Percentiles rank a stretch among this genome's conserved stretches.
phyloP scores from a whole-genome alignment of 2,797 vertebrate species.

The Erithacus rubecula region DNA sequence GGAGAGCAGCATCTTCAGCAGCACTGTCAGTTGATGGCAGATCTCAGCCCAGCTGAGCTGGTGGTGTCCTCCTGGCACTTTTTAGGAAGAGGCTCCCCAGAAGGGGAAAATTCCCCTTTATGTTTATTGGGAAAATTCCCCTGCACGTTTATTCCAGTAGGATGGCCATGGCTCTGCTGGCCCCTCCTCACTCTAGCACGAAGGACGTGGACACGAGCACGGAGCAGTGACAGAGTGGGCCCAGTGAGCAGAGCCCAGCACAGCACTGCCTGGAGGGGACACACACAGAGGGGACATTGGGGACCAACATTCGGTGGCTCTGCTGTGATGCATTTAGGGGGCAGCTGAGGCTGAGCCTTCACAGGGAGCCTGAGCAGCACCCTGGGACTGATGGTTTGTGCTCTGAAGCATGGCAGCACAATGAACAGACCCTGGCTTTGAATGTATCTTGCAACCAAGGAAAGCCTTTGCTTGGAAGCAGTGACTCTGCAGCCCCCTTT shows the following conservation, averaged over 20 bases:
- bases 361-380: not conserved
- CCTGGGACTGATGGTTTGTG: not conserved
- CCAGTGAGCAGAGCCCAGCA: accelerated
- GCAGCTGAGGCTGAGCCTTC: not conserved
- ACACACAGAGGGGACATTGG: not conserved
- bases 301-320: accelerated
- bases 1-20: not conserved
- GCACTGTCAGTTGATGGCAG: accelerated
- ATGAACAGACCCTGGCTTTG: not conserved
- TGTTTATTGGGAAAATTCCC: too few species aligned
- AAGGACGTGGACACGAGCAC: accelerated
- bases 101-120: not conserved
- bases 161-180: not conserved
- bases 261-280: not conserved
- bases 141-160: accelerated
- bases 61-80: not conserved
- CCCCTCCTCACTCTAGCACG: accelerated
- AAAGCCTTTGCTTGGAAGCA: not conserved
- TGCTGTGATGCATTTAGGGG: accelerated
- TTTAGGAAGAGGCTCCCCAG: not conserved
- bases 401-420: not conserved
- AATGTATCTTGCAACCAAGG: not conserved
- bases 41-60: not conserved
- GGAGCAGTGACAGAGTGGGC: not conserved
- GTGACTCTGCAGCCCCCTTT: not conserved